Percentiles rank a stretch among this genome's conserved stretches.
These are phyloP conservation scores for Nemotelus pantherinus DNA, from an alignment of 2,888 invertebrate genomes.

Conservation along the genomic window DNA sequence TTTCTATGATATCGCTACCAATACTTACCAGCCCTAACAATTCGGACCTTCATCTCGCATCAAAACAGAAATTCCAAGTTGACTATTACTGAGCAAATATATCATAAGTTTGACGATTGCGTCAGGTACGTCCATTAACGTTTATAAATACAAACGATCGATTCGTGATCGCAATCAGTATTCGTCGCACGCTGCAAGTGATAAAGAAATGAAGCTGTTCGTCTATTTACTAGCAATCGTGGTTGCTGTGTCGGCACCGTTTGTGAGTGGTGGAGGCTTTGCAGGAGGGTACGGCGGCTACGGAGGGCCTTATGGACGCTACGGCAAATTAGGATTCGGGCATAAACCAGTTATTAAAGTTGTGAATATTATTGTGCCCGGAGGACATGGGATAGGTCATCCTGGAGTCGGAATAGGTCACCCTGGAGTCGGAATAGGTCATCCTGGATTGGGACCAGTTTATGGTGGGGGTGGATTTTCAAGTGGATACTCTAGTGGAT, in stretches of 20 bases:
- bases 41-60: too few species aligned
- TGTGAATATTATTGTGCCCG: slow-evolving; percentile 21
- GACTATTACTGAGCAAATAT: too few species aligned
- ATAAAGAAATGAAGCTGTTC: slow-evolving; percentile 10
- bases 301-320: background rate
- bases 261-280: slow-evolving; percentile 1
- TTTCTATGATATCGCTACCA: too few species aligned
- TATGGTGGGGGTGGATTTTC: slow-evolving; percentile 4
- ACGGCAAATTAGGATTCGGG: background rate
- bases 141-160: slow-evolving; percentile 28
- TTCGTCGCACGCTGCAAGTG: background rate
- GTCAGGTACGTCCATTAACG: slow-evolving; percentile 24
- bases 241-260: background rate
- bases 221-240: slow-evolving; percentile 1
- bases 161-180: slow-evolving; percentile 1
- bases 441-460: background rate
- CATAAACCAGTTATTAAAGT: slow-evolving; percentile 10
- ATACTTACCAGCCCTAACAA: too few species aligned
- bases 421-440: background rate
- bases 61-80: too few species aligned
- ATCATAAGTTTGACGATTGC: slow-evolving; percentile 7
- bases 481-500: slow-evolving; percentile 22
- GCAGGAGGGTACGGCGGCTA: slow-evolving; percentile 5
- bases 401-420: background rate
- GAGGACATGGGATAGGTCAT: background rate